Base-by-base conservation (phyloP, 2,888 invertebrate genomes). In the Drosophila infuscata region DNA sequence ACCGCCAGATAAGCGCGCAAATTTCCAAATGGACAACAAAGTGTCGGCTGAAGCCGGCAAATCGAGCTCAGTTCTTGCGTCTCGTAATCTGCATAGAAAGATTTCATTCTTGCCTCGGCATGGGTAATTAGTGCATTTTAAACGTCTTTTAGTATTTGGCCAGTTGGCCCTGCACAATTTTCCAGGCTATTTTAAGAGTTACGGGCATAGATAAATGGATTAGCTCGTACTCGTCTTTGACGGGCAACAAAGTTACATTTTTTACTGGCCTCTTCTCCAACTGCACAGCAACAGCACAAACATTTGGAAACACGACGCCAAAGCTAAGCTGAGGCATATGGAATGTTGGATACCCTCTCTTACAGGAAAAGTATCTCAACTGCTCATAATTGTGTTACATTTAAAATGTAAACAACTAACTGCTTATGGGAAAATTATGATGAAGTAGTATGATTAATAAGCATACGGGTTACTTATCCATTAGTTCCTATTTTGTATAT, bases 131-230 rank as follows among this genome's bases (percentile, higher is more conserved):
- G 88, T 88, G 90, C 88, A 89, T 90, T 89, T 90, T 87, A 90
- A 90, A 83, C 84, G 87, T 89, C 87, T 89, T 86, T 86, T 90
- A 80, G 89, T 88, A 88, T 87, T 88, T 86, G 85, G 85, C 70
- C 79, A 72, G 79, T 83, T 80, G 73, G 83, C 75, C 66, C 79
- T 84, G 77, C 63, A 65, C 85, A 84, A 83, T 85, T 88, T 89
- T 81, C 83, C 81, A 81, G 90, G 79, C 91, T 89, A 91, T 91
- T 90, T 88, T 90, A 89, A 91, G 91, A 89, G 88, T 88, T 91
- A 89, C 88, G 89, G 83, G 89, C 91, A 88, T 91, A 90, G 91
- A 90, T 90, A 90, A 90, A 90, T 89, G 91, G 90, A 90, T 90
- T 90, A 90, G 80, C 77, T 66, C 59, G 65, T 58, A 74, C 71